A percentile compares a stretch with the other conserved stretches of the same genome.
These are phyloP conservation scores for Sebastolobus altivelis DNA, from an alignment of 2,797 vertebrate genomes.

Conservation along the genomic window DNA sequence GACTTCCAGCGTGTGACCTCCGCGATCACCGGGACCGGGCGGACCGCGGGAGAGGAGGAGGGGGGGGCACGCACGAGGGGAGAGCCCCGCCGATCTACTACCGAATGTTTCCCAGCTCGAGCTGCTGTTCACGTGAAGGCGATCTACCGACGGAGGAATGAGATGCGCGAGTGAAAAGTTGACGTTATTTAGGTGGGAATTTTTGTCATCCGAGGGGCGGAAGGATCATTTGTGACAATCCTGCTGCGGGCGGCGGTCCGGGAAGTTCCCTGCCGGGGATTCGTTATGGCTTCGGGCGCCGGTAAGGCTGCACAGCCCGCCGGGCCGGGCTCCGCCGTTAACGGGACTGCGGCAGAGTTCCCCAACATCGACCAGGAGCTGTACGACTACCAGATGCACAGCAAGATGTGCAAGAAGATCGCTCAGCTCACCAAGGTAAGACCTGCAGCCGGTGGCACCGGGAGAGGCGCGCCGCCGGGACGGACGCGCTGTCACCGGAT, in stretches of 20 bases:
- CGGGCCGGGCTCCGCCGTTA: slow-evolving; percentile 82
- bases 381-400: slow-evolving; percentile 89
- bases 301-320: slow-evolving; percentile 85
- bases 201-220: slow-evolving; percentile 57
- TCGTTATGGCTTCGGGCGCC: slow-evolving; percentile 91
- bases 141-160: slow-evolving; percentile 61
- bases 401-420: slow-evolving; percentile 99
- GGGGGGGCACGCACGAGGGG: slow-evolving; percentile 58
- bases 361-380: slow-evolving; percentile 83
- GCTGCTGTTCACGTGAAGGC: slow-evolving; percentile 58
- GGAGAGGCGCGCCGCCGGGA: slow-evolving; percentile 33
- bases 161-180: slow-evolving; percentile 70
- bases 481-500: slow-evolving; percentile 38
- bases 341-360: slow-evolving; percentile 87
- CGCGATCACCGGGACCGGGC: slow-evolving; percentile 69
- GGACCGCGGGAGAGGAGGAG: slow-evolving; percentile 64
- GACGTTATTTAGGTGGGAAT: slow-evolving; percentile 63
- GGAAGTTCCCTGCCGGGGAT: slow-evolving; percentile 71
- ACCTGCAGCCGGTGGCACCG: slow-evolving; percentile 34
- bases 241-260: slow-evolving; percentile 44
- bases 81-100: slow-evolving; percentile 73
- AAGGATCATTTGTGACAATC: slow-evolving; percentile 63
- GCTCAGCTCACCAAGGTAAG: slow-evolving; percentile 98
- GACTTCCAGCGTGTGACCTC: slow-evolving; percentile 81
- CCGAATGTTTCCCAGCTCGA: slow-evolving; percentile 68